phyloP scores from a whole-genome alignment of 2,888 invertebrate species.

The Nomada ferruginata region DNA sequence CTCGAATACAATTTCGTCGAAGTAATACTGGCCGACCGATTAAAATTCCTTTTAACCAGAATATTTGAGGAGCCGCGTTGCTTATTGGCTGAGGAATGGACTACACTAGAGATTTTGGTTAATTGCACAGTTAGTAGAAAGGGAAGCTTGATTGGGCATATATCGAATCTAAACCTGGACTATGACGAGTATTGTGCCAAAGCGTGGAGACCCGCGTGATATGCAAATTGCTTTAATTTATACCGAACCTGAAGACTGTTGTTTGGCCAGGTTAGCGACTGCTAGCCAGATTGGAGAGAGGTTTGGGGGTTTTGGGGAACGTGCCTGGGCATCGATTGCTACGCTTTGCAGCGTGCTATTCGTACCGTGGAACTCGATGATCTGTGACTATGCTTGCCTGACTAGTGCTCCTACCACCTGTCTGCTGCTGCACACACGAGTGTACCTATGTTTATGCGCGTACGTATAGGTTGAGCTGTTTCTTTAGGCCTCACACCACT shows the following conservation, averaged over 20 bases:
- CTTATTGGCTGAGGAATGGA: no score
- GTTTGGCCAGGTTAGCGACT: slow-evolving; percentile 75
- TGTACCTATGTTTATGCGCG: background rate
- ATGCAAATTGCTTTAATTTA: slow-evolving; percentile 80
- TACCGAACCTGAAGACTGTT: slow-evolving; percentile 74
- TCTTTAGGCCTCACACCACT: background rate
- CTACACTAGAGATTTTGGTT: background rate
- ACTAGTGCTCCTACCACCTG: slow-evolving; percentile 36
- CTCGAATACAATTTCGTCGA: no score
- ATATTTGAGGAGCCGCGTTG: no score
- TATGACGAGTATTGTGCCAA: slow-evolving; percentile 47
- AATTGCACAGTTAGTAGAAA: background rate
- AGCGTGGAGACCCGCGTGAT: slow-evolving; percentile 51
- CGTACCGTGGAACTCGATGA: slow-evolving; percentile 54
- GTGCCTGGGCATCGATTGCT: slow-evolving; percentile 71
- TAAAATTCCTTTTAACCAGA: no score
- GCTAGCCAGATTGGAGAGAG: slow-evolving; percentile 67
- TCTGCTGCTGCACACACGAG: background rate
- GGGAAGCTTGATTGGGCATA: slow-evolving; percentile 34
- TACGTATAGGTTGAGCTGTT: background rate
- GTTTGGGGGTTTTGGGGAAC: slow-evolving; percentile 62
- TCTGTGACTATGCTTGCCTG: slow-evolving; percentile 47
- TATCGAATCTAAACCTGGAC: slow-evolving; percentile 44
- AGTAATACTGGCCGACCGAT: no score
- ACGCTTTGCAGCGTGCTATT: slow-evolving; percentile 55